Conservation (phyloP, 2,113 vertebrate species). For the Tyrannus savana region DNA sequence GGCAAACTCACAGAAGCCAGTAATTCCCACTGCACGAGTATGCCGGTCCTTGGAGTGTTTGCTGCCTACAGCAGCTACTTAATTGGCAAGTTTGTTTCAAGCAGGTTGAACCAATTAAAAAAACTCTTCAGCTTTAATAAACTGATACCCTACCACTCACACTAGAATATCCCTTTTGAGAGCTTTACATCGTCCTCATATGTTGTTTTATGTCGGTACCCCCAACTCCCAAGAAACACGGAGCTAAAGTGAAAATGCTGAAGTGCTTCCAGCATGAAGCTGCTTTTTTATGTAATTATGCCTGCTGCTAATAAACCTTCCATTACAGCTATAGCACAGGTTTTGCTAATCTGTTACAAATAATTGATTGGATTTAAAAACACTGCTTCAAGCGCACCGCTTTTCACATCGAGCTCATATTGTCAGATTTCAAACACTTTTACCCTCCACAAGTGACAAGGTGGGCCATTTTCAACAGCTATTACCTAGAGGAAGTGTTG, state of each 20-base stretch:
- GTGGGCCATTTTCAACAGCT: background rate
- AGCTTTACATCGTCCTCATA: background rate
- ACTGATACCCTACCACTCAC: background rate
- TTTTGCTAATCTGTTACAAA: background rate
- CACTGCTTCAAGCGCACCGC: background rate
- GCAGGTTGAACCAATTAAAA: background rate
- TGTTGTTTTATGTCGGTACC: background rate
- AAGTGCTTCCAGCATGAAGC: background rate
- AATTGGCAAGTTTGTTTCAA: background rate
- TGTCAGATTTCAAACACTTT: background rate
- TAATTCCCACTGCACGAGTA: background rate
- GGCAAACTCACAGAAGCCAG: background rate
- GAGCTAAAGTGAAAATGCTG: background rate
- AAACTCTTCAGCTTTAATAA: background rate
- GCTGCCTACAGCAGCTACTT: background rate
- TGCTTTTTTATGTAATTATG: conserved; percentile 5
- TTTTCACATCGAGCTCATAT: background rate
- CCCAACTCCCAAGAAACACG: background rate
- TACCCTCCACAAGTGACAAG: background rate
- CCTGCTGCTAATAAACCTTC: conserved; percentile 10
- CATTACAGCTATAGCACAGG: background rate
- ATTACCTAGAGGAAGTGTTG: background rate
- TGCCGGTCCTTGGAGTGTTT: background rate
- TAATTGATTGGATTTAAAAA: background rate
- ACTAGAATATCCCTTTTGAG: background rate